Base-by-base conservation (phyloP, 2,888 invertebrate species). In the Brachycybe producta region DNA sequence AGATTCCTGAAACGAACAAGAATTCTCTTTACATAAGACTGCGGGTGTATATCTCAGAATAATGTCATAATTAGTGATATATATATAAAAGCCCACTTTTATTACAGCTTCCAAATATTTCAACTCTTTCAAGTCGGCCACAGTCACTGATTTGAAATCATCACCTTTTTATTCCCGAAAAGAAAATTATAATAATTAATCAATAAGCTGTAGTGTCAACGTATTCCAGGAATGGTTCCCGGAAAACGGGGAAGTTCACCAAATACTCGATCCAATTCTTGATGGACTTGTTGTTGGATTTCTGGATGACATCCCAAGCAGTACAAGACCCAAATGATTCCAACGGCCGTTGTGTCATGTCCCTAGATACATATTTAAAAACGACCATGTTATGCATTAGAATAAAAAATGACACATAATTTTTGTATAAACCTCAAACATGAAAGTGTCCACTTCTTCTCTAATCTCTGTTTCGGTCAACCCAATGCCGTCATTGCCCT, bases 281-380 rank as follows among this genome's bases (percentile, higher is more conserved):
- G 63, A 24, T 72, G 67, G 2, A 72, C 64, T 56, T 69, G 69
- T 45, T 64, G 58, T 69, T 91, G 90, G 36, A 88, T 77, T 13
- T 84, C 74, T 36, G 80, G 82, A 62, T 90, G 78, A 36, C 81
- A 74, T 2, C 85, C 90, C 62, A 91, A 76, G 61, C 88, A 72
- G 57, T 83, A 83, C 5, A 88, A 71, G 53, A 84, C 81, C 74
- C 90, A 92, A 64, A 84, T 86, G 56, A 87, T 82, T 1, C 84
- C 88, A 28, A 90, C 84, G 11, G 84, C 80, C 0, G 84, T 85
- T 7, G 84, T 85, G 61, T 84, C 84, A 65, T 84, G 84, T 2
- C 84, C 84, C 77, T 91, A 82, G 21, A 51, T n/a, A 24, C 13
- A 32, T 11, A 41, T 27, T 35, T 32, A 3, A 34, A 3, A 35